Evolutionary conservation across 2,113 vertebrate species (phyloP).

Genomic region (Urocitellus parryii): DNA sequence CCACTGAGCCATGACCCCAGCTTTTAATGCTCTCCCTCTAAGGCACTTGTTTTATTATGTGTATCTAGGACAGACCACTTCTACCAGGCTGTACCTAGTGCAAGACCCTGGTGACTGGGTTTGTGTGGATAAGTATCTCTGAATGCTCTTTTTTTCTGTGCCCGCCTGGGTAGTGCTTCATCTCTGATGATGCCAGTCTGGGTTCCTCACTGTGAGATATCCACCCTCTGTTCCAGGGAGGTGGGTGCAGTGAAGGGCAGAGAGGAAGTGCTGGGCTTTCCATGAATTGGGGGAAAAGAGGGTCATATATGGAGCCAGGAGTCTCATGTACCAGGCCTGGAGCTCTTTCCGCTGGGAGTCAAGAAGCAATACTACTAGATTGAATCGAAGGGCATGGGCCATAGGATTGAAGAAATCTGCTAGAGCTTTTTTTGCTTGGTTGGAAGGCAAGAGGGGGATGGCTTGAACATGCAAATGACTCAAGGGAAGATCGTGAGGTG

Average conservation of each 20-base stretch:
- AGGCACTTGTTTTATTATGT: background rate
- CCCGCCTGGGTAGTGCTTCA: background rate
- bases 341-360: background rate
- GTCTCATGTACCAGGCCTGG: background rate
- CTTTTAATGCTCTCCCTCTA: background rate
- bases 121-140: background rate
- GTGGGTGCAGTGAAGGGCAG: background rate
- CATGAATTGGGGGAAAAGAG: background rate
- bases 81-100: background rate
- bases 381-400: background rate
- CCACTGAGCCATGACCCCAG: too few species aligned
- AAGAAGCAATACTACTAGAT: slow-evolving; percentile 6
- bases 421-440: background rate
- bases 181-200: background rate
- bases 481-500: slow-evolving; percentile 5
- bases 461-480: background rate
- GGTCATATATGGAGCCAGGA: background rate
- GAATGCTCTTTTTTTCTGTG: background rate
- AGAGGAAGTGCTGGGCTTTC: background rate
- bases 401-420: background rate
- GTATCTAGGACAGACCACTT: background rate
- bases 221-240: background rate
- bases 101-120: background rate
- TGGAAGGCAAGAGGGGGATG: background rate
- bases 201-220: background rate